Evolutionary conservation across 2,113 vertebrate genomes (phyloP), one percentile per base, ranked within the genome.

Genomic region (Ceuthmochares aereus): DNA sequence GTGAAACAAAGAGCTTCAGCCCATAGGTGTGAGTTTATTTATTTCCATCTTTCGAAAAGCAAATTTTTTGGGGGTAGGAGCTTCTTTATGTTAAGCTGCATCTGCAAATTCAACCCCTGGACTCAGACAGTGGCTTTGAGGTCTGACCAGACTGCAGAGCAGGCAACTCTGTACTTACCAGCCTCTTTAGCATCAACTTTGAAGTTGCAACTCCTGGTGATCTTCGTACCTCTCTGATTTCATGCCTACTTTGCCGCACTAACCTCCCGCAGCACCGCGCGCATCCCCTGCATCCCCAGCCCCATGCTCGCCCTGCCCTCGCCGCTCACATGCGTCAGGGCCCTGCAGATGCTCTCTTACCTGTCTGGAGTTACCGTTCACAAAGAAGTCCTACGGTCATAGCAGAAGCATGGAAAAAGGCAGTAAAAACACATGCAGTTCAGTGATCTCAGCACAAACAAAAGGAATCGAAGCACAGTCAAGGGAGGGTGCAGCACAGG

Each of bases 361-460:
- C 99, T 99, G 99, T 98, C 99, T 99, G 98, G 97, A 99, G 99
- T 98, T 99, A 99, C 98, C 99, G 98, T 98, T 99, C 98, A 98
- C 98, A 98, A 99, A 99, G 99, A 99, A 99, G 98, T 99, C 99
- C 99, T 99, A 99, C 96, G 98, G 99, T 98, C 99, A 99, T 97
- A 99, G 99, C 98, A 98, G 99, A 99, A 98, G 99, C 99, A 98
- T 98, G 98, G 98, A 98, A 99, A 98, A 99, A 98, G 98, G 98
- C 98, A 98, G 97, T 94, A 98, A 97, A 99, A 97, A 98, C 98
- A 97, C 92, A 98, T 97, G 98, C 98, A 98, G 97, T 99, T 99
- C 98, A 97, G 98, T 98, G 98, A 98, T 93, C 96, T 98, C 96
- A 98, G 99, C 98, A 77, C 97, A 97, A 98, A 94, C 29, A 95